Conservation (phyloP, 1,140 invertebrate genomes). For the Tetramorium parvispinum region DNA sequence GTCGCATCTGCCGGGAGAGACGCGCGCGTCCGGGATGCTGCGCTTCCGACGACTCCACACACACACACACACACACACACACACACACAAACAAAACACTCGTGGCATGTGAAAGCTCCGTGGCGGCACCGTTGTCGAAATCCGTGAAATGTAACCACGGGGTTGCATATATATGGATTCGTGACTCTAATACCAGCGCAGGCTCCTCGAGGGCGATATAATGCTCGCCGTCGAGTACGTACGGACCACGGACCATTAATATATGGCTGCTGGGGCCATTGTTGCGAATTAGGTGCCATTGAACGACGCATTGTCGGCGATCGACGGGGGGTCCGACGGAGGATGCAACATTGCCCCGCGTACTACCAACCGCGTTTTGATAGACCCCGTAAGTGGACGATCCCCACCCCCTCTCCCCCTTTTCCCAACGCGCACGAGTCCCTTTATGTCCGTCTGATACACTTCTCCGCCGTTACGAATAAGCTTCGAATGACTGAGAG, state of each 20-base stretch:
- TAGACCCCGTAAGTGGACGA: constrained; percentile 50
- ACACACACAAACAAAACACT: too few relatives aligned
- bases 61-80: background rate
- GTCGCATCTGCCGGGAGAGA: constrained; percentile 69
- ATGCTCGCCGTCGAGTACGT: constrained; percentile 69
- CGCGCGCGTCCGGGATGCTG: constrained; percentile 60
- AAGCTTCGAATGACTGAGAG: background rate
- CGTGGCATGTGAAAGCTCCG: background rate
- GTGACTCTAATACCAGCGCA: constrained; percentile 28
- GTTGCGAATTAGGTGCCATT: constrained; percentile 84
- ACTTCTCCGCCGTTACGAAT: constrained; percentile 11
- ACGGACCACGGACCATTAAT: constrained; percentile 80
- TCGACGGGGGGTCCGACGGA: constrained; percentile 69
- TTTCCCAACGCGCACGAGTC: constrained; percentile 5
- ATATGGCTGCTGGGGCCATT: constrained; percentile 82
- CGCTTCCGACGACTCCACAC: constrained; percentile 59
- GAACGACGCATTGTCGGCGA: constrained; percentile 79
- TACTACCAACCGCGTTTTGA: constrained; percentile 64
- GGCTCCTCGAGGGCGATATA: constrained; percentile 65
- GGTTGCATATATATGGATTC: background rate
- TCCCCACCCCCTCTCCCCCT: background rate
- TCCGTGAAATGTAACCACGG: background rate
- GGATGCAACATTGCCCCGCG: constrained; percentile 24
- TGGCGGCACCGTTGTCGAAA: background rate
- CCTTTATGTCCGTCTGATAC: constrained; percentile 38